Conservation (phyloP, 2,113 vertebrate genomes). For the Mustelus asterias region DNA sequence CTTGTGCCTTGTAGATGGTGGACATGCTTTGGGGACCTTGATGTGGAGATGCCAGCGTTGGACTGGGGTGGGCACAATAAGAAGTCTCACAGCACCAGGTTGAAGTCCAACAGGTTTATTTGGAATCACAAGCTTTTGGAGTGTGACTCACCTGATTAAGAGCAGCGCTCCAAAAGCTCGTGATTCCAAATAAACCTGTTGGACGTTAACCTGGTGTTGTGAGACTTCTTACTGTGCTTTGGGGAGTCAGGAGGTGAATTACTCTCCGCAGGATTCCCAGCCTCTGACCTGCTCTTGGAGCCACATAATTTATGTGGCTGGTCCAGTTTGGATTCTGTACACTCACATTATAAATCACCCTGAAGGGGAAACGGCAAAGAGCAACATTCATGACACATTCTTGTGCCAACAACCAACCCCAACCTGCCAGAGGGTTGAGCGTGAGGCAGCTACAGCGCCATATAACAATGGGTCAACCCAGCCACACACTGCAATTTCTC, state of each 20-base stretch:
- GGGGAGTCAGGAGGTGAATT: neutral
- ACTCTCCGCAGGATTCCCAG: neutral
- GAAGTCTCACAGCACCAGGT: no score
- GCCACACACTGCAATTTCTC: neutral
- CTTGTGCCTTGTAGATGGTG: neutral
- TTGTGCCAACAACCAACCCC: accelerated
- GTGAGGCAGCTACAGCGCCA: accelerated
- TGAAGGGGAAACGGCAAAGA: slow-evolving; percentile 40
- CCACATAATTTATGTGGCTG: neutral
- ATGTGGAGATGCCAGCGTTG: no score
- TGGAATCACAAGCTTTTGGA: no score
- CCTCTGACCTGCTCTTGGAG: neutral
- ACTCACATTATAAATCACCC: neutral
- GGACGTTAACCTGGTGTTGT: no score
- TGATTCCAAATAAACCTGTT: no score
- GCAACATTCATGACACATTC: neutral
- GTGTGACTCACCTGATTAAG: no score
- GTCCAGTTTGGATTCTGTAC: neutral
- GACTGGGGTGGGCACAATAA: no score
- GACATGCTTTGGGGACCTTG: neutral
- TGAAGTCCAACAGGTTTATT: no score
- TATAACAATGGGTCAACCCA: neutral
- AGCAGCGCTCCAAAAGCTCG: no score
- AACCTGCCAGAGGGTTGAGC: neutral
- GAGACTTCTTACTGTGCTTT: neutral